These are phyloP conservation scores for Cricetomys ansorgei DNA, from an alignment of 2,113 vertebrate species.

Conservation along the genomic window DNA sequence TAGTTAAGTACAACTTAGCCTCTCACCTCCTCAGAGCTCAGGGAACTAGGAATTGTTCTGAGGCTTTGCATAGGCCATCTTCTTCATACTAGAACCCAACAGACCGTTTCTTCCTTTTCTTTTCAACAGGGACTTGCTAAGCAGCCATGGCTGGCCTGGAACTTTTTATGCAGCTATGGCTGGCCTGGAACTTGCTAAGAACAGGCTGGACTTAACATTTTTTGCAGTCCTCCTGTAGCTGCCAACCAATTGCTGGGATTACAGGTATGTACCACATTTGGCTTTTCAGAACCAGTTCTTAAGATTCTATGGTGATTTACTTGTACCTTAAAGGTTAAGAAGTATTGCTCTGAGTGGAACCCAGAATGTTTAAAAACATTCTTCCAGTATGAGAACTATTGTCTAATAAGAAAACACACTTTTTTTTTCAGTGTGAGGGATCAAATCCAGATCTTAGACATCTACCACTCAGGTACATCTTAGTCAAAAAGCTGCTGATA, in stretches of 20 bases:
- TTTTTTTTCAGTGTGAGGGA: neutral
- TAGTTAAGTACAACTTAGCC: neutral
- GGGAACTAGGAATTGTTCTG: neutral
- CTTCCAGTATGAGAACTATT: neutral
- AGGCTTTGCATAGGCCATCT: neutral
- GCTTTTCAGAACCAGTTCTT: neutral
- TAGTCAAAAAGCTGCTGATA: neutral
- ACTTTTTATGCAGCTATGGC: neutral
- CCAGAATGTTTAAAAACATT: neutral
- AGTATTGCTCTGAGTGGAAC: neutral
- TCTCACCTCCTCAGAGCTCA: neutral
- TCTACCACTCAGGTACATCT: neutral
- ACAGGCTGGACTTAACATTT: neutral
- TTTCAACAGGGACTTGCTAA: neutral
- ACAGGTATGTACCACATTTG: neutral
- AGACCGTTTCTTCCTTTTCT: neutral
- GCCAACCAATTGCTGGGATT: neutral
- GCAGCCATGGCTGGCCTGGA: too few relatives aligned
- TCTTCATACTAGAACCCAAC: neutral
- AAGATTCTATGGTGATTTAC: neutral
- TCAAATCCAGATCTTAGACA: neutral
- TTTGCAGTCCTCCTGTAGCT: neutral
- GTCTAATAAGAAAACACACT: neutral
- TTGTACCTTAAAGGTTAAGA: neutral
- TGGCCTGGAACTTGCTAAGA: neutral